Evolutionary conservation across 2,888 invertebrate species (phyloP).

Genomic region (Cryptocephalus primarius): DNA sequence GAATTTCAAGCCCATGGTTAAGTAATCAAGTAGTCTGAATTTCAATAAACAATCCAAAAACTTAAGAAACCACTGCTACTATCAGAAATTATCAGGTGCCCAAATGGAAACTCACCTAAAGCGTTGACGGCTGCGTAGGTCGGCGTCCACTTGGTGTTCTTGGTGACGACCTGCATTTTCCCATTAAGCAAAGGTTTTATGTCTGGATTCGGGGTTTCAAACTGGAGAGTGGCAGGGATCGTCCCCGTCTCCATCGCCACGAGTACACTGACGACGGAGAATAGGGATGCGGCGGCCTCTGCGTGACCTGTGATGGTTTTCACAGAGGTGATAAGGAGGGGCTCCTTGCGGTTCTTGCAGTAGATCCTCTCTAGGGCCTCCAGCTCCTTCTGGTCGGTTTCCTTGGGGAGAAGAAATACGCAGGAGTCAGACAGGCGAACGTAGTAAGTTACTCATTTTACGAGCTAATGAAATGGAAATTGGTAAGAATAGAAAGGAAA

Average conservation of each 20-base stretch:
- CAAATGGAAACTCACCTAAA: conserved; percentile 39
- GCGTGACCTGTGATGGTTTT: conserved; percentile 98
- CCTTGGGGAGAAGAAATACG: conserved; percentile 15
- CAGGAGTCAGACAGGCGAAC: no score
- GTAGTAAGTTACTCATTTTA: no score
- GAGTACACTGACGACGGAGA: conserved; percentile 79
- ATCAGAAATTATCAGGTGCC: no score
- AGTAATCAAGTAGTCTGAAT: no score
- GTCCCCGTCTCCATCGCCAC: conserved; percentile 83
- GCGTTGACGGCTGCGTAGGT: conserved; percentile 87
- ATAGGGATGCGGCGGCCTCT: conserved; percentile 81
- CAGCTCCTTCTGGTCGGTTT: conserved; percentile 59
- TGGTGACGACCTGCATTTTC: conserved; percentile 64
- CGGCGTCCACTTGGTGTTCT: conserved; percentile 71
- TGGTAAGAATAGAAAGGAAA: no score
- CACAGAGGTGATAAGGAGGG: conserved; percentile 85
- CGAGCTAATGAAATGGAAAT: no score
- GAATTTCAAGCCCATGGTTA: no score
- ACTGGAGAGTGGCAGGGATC: conserved; percentile 88
- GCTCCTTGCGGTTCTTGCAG: conserved; percentile 65
- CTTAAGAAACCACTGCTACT: no score
- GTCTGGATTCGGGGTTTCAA: conserved; percentile 74
- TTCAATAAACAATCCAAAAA: no score
- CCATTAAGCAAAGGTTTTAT: conserved; percentile 82
- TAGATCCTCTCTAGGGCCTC: conserved; percentile 84